phyloP scores from a whole-genome alignment of 2,888 invertebrate species.

The Euplagia quadripunctaria region DNA sequence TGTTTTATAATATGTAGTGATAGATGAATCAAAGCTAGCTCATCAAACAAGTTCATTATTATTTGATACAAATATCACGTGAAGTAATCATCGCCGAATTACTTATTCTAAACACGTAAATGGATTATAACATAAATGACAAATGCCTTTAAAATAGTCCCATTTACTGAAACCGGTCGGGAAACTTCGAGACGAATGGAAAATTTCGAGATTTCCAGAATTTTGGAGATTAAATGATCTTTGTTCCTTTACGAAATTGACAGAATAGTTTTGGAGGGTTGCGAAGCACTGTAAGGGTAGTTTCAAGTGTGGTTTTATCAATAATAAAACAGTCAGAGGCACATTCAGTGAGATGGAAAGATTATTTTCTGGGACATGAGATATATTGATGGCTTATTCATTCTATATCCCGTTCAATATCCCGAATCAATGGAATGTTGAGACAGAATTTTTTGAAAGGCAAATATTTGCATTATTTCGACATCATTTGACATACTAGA shows the following conservation, averaged over 20 bases:
- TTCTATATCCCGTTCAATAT: neutral
- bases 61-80: too few relatives aligned
- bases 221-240: neutral
- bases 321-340: slow-evolving; percentile 7
- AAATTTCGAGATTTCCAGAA: neutral
- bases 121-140: slow-evolving; percentile 3
- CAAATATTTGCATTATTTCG: too few relatives aligned
- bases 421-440: too few relatives aligned
- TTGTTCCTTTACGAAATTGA: neutral
- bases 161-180: slow-evolving; percentile 1
- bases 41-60: too few relatives aligned
- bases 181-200: neutral
- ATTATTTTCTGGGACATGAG: slow-evolving; percentile 7
- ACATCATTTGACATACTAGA: too few relatives aligned
- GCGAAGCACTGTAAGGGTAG: neutral
- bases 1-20: too few relatives aligned
- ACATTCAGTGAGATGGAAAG: slow-evolving; percentile 1
- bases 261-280: slow-evolving; percentile 4
- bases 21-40: too few relatives aligned
- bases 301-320: slow-evolving; percentile 2
- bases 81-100: neutral
- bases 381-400: neutral
- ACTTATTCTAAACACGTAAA: slow-evolving; percentile 10
- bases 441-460: too few relatives aligned
- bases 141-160: neutral